These are phyloP conservation scores for Indicator maculatus DNA, from an alignment of 2,113 vertebrate genomes.

Conservation along the genomic window DNA sequence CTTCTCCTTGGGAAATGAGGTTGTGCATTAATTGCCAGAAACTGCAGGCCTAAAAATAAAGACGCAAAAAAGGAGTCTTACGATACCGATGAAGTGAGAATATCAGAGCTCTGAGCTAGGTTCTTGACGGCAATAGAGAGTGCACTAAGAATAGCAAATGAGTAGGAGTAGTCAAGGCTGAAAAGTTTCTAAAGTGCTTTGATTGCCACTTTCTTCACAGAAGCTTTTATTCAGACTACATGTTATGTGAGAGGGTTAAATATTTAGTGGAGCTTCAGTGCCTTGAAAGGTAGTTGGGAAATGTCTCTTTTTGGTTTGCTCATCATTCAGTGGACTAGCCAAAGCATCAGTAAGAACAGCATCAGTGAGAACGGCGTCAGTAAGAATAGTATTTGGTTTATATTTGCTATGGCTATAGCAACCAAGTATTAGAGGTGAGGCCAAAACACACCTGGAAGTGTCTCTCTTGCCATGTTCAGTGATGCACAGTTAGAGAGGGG, in stretches of 20 bases:
- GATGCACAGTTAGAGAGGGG: neutral
- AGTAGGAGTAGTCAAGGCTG: conserved; percentile 71
- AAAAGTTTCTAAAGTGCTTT: conserved; percentile 71
- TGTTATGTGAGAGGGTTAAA: conserved; percentile 22
- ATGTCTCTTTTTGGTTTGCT: neutral
- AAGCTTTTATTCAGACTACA: conserved; percentile 50
- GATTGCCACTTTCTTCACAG: conserved; percentile 30
- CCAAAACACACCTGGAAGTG: neutral
- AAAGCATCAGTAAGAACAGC: neutral
- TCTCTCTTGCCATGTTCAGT: neutral
- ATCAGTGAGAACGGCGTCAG: neutral
- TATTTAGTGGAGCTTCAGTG: neutral
- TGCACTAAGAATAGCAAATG: conserved; percentile 68
- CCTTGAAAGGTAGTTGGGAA: neutral
- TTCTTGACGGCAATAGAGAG: conserved; percentile 60
- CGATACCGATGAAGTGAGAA: conserved; percentile 63
- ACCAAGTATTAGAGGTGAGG: neutral
- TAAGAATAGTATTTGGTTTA: neutral
- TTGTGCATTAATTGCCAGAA: conserved; percentile 45
- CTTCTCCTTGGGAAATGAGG: conserved; percentile 16
- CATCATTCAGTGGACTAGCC: neutral
- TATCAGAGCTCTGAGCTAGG: conserved; percentile 60
- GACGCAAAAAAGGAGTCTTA: conserved; percentile 50
- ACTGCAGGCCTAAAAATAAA: conserved; percentile 63
- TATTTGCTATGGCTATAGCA: neutral